Base-by-base conservation (phyloP, 1,140 invertebrate genomes). In the Dufourea novaeangliae region DNA sequence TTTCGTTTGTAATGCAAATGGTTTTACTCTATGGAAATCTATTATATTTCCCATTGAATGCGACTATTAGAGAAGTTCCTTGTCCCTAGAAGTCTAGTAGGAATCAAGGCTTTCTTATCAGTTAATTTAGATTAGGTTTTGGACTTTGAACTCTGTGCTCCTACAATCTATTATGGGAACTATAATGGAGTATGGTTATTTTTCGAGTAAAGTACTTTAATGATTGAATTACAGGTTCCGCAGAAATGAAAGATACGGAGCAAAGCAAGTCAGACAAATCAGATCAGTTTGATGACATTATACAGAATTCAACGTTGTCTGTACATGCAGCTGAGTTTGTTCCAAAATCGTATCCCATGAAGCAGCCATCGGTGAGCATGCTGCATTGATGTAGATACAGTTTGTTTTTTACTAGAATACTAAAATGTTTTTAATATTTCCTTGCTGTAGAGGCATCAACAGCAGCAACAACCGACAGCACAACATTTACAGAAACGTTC, bases 281-380 rank as follows among this genome's bases (percentile, higher is more conserved):
- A 22, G 39, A 29, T 11, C 20, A n/a, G 20, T 50, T 50, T 17
- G 52, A 80, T 32, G 83, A 88, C 12, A 83, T 89, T 14, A 83
- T 88, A 0, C 87, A 87, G 59, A 89, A 89, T 25, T 90, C 85
- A 20, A 79, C 63, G 0, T 73, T 91, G 4, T 90, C 89, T 0
- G 88, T 83, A 1, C 62, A 89, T 11, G 90, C 90, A 34, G 76
- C 82, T 29, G 90, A 87, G 74, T 91, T 91, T 69, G 66, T 91
- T 57, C 90, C 90, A 12, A 87, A 84, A 12, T 46, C 41, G 6
- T 64, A 66, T 52, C 8, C 54, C 0, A 5, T 14, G 25, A 66
- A 22, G 10, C 29, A 32, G 8, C 10, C 57, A 17, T 8, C n/a
- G 37, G 66, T 82, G 17, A 66, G 25, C 41, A 44, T n/a, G 25